Evolutionary conservation across 2,888 invertebrate genomes (phyloP).

Genomic region (Crossocerus cetratus): DNA sequence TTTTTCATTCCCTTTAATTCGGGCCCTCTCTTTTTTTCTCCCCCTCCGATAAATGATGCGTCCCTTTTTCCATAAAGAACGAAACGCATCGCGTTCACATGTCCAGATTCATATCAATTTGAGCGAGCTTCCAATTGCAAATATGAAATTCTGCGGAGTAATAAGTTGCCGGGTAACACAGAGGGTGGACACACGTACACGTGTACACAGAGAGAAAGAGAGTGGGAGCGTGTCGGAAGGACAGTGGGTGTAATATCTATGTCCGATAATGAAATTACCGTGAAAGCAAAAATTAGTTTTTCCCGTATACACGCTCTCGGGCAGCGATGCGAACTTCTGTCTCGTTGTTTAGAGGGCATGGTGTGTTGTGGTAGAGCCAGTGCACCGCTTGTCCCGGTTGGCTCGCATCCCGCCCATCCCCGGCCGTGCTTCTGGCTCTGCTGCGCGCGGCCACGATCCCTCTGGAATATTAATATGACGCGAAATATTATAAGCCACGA

Average conservation of each 20-base stretch:
- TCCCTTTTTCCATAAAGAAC: too few species aligned
- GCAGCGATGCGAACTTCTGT: not conserved
- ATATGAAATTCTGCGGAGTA: too few species aligned
- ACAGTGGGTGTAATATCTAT: not conserved
- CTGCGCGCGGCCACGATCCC: conserved; percentile 60
- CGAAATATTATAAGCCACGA: conserved; percentile 77
- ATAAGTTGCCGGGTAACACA: not conserved
- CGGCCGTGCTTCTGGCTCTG: conserved; percentile 29
- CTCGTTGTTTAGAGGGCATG: conserved; percentile 1
- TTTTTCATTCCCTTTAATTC: too few species aligned
- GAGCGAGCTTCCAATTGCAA: too few species aligned
- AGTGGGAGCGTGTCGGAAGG: conserved; percentile 10
- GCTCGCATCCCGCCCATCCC: conserved; percentile 20
- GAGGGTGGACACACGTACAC: too few species aligned
- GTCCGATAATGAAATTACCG: not conserved
- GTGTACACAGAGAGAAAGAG: conserved; percentile 18
- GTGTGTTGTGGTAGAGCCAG: conserved; percentile 37
- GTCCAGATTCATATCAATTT: too few species aligned
- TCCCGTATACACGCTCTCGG: not conserved
- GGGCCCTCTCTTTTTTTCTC: too few species aligned
- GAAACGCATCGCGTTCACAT: too few species aligned
- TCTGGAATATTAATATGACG: conserved; percentile 76
- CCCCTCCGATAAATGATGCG: too few species aligned
- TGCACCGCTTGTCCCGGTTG: conserved; percentile 36
- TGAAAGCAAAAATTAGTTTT: not conserved